Evolutionary conservation across 2,888 invertebrate species (phyloP).

Genomic region (Zaprionus bogoriensis): DNA sequence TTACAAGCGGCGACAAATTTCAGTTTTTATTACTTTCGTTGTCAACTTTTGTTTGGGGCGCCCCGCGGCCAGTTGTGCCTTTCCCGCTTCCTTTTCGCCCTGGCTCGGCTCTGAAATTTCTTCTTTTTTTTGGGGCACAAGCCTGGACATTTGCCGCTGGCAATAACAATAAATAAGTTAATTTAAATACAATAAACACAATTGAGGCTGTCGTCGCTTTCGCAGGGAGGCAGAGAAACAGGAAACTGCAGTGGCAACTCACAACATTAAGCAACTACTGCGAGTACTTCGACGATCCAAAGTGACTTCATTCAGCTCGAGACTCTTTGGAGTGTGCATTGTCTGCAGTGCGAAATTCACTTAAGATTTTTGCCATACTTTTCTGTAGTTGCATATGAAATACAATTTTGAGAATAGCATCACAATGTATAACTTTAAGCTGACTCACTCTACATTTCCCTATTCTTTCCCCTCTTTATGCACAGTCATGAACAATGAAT

Average conservation of each 20-base stretch:
- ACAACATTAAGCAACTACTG: slow-evolving; percentile 22
- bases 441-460: too few relatives aligned
- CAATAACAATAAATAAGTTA: slow-evolving; percentile 76
- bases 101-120: background rate
- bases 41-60: slow-evolving; percentile 52
- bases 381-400: too few relatives aligned
- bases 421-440: too few relatives aligned
- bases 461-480: background rate
- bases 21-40: slow-evolving; percentile 70
- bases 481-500: slow-evolving; percentile 31
- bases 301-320: too few relatives aligned
- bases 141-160: slow-evolving; percentile 37
- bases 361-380: too few relatives aligned
- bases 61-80: background rate
- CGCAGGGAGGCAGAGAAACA: background rate
- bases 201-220: slow-evolving; percentile 50
- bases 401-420: too few relatives aligned
- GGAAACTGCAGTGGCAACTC: slow-evolving; percentile 40
- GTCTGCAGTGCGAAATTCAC: too few relatives aligned
- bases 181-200: slow-evolving; percentile 78
- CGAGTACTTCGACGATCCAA: too few relatives aligned
- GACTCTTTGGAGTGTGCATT: too few relatives aligned
- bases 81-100: background rate
- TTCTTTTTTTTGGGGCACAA: background rate
- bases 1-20: slow-evolving; percentile 78